Evolutionary conservation across 2,888 invertebrate genomes (phyloP), one percentile per base, ranked within the genome.

Genomic region (Nezara viridula): DNA sequence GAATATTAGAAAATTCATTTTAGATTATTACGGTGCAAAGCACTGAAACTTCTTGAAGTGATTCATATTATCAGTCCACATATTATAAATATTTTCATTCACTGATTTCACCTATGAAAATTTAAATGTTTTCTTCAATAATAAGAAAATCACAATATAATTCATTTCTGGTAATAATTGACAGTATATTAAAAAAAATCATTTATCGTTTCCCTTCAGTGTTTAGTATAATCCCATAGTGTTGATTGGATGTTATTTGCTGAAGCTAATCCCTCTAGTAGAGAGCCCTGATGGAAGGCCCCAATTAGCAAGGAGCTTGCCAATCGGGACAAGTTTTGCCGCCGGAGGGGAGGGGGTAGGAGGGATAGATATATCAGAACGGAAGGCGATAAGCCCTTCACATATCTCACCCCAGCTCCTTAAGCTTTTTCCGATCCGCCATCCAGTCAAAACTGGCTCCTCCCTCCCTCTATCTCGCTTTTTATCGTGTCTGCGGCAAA

Each of bases 371-470:
- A 73, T 73, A 32, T 73, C 66, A 37, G 66, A 7, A 27, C 37
- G 66, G 66, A 73, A 37, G 32, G 44, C 81, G 81, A 81, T 81
- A 81, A 81, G 81, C 81, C 40, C 44, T n/a, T 44, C 81, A 81
- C 81, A 81, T 81, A 81, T 81, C 81, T 81, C 81, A 81, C 40
- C 19, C 60, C 24, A 7, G 81, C n/a, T 81, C 44, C 81, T 81
- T 81, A 81, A 81, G 81, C 81, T 81, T 81, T 81, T 81, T 81
- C 81, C 81, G 81, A 81, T 81, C 81, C 81, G 44, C 81, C 81
- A 40, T 81, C 81, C 24, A 81, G 81, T 81, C 81, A 81, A 81
- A 81, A 81, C 81, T 81, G 81, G 44, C 44, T 44, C 44, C 81
- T 14, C 66, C 32, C 66, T 66, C 81, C 24, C 40, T 81, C 44